phyloP scores from a whole-genome alignment of 2,113 vertebrate species.

The Leucoraja erinaceus region DNA sequence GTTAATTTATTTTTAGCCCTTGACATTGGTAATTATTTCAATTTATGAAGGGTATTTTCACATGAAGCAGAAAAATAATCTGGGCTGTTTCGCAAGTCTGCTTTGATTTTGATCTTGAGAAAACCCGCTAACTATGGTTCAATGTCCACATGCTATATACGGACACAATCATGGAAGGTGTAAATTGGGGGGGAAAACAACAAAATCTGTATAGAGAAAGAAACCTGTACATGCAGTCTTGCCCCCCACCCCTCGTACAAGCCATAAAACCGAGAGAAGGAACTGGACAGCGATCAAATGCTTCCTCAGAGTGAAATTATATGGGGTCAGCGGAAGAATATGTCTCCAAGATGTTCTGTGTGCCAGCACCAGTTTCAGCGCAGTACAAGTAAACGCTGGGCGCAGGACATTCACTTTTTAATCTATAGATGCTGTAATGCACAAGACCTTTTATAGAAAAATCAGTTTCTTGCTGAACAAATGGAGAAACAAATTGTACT shows the following conservation, averaged over 20 bases:
- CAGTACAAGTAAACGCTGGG: slow-evolving; percentile 14
- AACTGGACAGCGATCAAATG: neutral
- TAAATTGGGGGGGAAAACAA: neutral
- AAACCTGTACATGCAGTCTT: neutral
- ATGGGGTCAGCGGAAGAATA: neutral
- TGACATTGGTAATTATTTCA: slow-evolving; percentile 2
- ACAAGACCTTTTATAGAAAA: neutral
- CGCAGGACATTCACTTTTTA: neutral
- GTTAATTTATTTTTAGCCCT: neutral
- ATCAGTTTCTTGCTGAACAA: slow-evolving; percentile 6
- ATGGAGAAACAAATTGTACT: neutral
- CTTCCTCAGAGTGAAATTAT: neutral
- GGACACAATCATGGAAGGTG: neutral
- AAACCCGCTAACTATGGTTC: neutral
- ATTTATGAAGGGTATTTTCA: neutral
- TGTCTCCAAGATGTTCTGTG: neutral
- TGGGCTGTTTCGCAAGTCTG: neutral
- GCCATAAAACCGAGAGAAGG: neutral
- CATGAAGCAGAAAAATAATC: neutral
- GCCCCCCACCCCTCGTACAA: neutral
- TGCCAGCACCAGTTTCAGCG: neutral
- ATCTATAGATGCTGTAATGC: neutral
- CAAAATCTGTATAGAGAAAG: neutral
- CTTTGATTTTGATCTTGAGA: neutral
- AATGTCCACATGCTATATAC: neutral